Conservation (phyloP, 37 sponge, comb jelly and placozoan genomes). For the Oopsacas minuta region DNA sequence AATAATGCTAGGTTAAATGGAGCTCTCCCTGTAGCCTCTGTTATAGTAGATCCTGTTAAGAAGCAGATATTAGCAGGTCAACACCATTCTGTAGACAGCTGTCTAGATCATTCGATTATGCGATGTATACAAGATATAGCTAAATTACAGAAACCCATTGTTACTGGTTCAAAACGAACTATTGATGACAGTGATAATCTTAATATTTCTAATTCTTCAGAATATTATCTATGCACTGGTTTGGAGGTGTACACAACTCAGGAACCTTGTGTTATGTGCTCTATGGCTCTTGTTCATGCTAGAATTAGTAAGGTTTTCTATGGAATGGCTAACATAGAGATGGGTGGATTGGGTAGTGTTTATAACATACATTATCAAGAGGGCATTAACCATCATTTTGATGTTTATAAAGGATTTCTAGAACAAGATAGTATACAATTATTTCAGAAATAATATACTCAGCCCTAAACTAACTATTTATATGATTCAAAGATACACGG, state of each 20-base stretch:
- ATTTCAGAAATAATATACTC: too few species aligned
- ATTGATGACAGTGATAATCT: neutral
- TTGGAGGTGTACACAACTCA: constrained; percentile 61
- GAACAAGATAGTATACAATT: neutral
- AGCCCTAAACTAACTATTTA: too few species aligned
- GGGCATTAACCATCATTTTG: constrained; percentile 89
- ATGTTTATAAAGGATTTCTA: constrained; percentile 46
- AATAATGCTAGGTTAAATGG: neutral
- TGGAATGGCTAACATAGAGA: constrained; percentile 14
- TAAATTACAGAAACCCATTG: constrained; percentile 46
- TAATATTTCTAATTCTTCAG: neutral
- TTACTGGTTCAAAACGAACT: neutral
- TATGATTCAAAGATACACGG: too few species aligned
- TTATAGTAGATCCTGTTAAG: constrained; percentile 52
- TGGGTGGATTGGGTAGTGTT: constrained; percentile 57
- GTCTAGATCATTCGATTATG: constrained; percentile 77
- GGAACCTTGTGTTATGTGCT: constrained; percentile 96
- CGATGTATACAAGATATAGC: constrained; percentile 69
- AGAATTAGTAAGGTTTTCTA: constrained; percentile 77
- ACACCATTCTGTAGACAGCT: constrained; percentile 2
- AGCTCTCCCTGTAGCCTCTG: constrained; percentile 36
- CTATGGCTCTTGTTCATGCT: constrained; percentile 95
- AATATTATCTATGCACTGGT: constrained; percentile 79
- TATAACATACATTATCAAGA: constrained; percentile 59
- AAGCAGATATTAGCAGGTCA: constrained; percentile 38